Evolutionary conservation across 2,888 invertebrate genomes (phyloP).

Genomic region (Spisula subtruncata): DNA sequence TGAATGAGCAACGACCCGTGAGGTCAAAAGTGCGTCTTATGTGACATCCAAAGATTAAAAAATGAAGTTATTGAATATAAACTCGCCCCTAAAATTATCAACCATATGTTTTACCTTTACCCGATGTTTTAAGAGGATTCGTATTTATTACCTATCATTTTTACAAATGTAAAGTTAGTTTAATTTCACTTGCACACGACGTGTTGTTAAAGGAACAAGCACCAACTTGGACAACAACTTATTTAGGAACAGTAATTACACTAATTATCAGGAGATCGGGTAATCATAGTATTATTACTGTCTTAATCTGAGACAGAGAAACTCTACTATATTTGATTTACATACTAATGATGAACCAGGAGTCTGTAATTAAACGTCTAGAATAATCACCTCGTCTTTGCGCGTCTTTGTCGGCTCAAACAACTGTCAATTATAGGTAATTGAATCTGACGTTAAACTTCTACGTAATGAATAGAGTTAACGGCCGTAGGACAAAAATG

Average conservation of each 20-base stretch:
- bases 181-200: not conserved
- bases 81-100: not conserved
- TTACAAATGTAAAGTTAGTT: not conserved
- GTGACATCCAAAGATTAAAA: too few species aligned
- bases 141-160: not conserved
- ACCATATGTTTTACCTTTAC: not conserved
- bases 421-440: not conserved
- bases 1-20: too few species aligned
- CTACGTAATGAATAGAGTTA: conserved; percentile 1
- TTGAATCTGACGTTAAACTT: not conserved
- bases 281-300: not conserved
- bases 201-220: not conserved
- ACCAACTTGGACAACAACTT: not conserved
- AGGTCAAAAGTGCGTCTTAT: too few species aligned
- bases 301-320: not conserved
- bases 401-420: not conserved
- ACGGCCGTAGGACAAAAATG: not conserved
- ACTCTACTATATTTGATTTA: not conserved
- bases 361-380: not conserved
- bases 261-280: not conserved
- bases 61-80: too few species aligned
- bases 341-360: not conserved
- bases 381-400: not conserved
- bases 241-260: not conserved
- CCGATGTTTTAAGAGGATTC: not conserved